A percentile compares a stretch with the other conserved stretches of the same genome.
phyloP scores from a whole-genome alignment of 2,888 invertebrate genomes.

The Nemotelus pantherinus region DNA sequence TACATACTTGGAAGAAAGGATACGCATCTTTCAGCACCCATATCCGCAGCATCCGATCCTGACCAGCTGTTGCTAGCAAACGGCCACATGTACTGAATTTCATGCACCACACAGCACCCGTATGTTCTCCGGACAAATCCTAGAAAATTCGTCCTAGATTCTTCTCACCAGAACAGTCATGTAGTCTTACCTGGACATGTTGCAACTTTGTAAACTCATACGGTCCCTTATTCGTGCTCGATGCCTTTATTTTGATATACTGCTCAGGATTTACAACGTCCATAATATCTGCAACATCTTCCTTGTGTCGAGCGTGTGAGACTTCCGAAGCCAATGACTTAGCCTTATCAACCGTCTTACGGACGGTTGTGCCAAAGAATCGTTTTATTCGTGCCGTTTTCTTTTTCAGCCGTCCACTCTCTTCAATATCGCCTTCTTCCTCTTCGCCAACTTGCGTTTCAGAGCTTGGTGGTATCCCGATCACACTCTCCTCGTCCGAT shows the following conservation, averaged over 20 bases:
- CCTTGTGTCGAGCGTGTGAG: conserved; percentile 86
- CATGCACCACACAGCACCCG: conserved; percentile 98
- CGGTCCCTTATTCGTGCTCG: conserved; percentile 95
- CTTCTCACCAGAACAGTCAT: background rate
- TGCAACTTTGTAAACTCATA: conserved; percentile 94
- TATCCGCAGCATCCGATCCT: conserved; percentile 91
- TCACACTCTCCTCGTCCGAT: conserved; percentile 80
- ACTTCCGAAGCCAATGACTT: conserved; percentile 90
- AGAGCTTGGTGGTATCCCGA: conserved; percentile 66
- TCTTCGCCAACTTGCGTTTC: conserved; percentile 63
- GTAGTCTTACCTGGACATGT: conserved; percentile 77
- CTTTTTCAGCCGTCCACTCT: conserved; percentile 64
- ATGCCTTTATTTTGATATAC: conserved; percentile 90
- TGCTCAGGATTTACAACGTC: conserved; percentile 83
- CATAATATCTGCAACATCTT: conserved; percentile 84
- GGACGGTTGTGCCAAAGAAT: conserved; percentile 88
- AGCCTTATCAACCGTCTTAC: conserved; percentile 90
- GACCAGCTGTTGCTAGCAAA: conserved; percentile 95
- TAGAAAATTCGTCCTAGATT: conserved; percentile 54
- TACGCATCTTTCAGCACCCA: conserved; percentile 94
- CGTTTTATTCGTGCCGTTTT: conserved; percentile 75
- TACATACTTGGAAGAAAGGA: conserved; percentile 82
- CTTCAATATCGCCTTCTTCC: conserved; percentile 65
- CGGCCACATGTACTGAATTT: conserved; percentile 97
- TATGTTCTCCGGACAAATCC: conserved; percentile 84